phyloP scores from a whole-genome alignment of 2,797 vertebrate species.

The Capromys pilorides region DNA sequence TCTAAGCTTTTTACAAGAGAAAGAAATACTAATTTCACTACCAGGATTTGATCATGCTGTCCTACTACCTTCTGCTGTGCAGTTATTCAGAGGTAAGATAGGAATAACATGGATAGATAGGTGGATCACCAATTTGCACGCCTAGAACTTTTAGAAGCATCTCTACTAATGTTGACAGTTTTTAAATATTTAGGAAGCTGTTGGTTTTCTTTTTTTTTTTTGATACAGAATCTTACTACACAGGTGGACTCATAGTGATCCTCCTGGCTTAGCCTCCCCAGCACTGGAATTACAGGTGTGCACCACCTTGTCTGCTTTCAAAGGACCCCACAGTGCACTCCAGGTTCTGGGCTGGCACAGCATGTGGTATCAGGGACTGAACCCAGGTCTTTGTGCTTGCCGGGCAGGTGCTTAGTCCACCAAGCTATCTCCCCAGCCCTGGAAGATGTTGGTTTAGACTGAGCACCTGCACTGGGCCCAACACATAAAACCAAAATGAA shows the following conservation, averaged over 20 bases:
- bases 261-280: too few relatives aligned
- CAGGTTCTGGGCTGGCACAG: too few relatives aligned
- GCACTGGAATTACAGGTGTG: too few relatives aligned
- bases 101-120: neutral
- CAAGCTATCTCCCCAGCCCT: too few relatives aligned
- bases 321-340: too few relatives aligned
- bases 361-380: too few relatives aligned
- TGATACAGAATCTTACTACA: too few relatives aligned
- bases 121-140: neutral
- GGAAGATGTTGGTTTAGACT: neutral
- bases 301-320: too few relatives aligned
- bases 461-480: neutral
- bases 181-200: neutral
- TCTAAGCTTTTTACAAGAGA: neutral
- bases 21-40: neutral
- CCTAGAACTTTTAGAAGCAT: neutral
- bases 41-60: neutral
- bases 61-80: neutral
- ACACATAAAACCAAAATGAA: neutral
- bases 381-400: too few relatives aligned
- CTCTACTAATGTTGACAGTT: neutral
- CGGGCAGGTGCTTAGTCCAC: too few relatives aligned
- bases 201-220: too few relatives aligned
- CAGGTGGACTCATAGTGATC: too few relatives aligned
- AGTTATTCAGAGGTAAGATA: neutral